Evolutionary conservation across 1,140 invertebrate species (phyloP), one percentile per base, ranked within the genome.

Genomic region (Eubasilissa regina): DNA sequence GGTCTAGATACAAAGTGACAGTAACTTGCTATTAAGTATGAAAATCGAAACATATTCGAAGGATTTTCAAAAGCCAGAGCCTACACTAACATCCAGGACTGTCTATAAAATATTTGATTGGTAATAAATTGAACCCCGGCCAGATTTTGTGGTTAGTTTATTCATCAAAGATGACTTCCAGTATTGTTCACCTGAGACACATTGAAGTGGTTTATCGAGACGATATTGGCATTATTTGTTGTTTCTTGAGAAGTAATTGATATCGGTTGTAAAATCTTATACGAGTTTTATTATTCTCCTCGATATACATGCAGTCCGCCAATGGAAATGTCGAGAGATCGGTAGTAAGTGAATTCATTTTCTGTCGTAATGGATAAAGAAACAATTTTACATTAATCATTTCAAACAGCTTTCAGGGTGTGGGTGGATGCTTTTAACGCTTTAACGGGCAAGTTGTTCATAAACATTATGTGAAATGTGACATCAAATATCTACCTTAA

Each of bases 1-100:
- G 17, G 17, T 58, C 17, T 58, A 21, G 55, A 58, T 21, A 58
- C 55, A 19, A 58, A 58, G 55, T 58, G 55, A 58, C 55, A 13
- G 55, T 11, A 11, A 58, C 9, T 58, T 58, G 55, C 55, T 58
- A 58, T 21, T 21, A 58, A 21, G 55, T 21, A 10, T 58, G 21
- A 58, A 15, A 58, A 58, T 58, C 7, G 17, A 58, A 58, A 15
- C 12, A 58, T 17, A 19, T 58, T 21, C 21, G 17, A 58, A 21
- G 55, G 21, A 15, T 19, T 19, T 58, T 58, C 21, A 58, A 58
- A 55, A 58, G 55, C 55, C 17, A 13, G 6, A 8, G 55, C 55
- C 55, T 58, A 58, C 55, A 21, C 55, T 58, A 15, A 58, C 21
- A 15, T 12, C 12, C 55, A 19, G 55, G 15, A 58, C 55, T 58